Percentiles rank a stretch among this genome's conserved stretches.
Evolutionary conservation across 2,113 vertebrate species (phyloP).

Genomic region (Cacatua alba): DNA sequence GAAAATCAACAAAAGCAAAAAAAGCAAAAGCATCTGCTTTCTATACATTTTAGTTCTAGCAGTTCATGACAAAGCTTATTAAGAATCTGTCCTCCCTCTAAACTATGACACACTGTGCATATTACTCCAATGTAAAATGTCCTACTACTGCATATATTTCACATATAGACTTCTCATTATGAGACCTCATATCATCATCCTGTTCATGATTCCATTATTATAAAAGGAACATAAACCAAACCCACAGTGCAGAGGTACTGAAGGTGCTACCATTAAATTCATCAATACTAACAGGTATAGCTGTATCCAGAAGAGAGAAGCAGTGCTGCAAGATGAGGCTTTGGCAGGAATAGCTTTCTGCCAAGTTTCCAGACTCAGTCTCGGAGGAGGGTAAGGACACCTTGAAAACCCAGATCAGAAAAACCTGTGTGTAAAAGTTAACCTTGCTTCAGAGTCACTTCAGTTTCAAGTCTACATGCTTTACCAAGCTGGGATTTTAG

Average conservation of each 20-base stretch:
- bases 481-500: background rate
- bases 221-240: background rate
- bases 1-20: background rate
- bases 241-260: background rate
- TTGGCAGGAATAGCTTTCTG: background rate
- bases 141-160: background rate
- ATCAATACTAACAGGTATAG: background rate
- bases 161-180: background rate
- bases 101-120: background rate
- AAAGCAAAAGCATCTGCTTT: background rate
- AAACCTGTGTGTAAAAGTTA: background rate
- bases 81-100: background rate
- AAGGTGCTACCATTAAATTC: background rate
- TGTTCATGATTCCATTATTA: background rate
- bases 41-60: background rate
- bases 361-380: background rate
- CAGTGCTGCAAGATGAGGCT: background rate
- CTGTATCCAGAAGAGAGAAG: background rate
- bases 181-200: background rate
- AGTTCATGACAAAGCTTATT: background rate
- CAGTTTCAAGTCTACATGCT: background rate
- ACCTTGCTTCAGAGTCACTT: background rate
- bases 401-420: constrained; percentile 17
- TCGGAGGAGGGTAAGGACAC: constrained; percentile 17
- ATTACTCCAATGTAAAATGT: background rate